Conservation (phyloP, 2,113 vertebrate species). For the Esox niger region DNA sequence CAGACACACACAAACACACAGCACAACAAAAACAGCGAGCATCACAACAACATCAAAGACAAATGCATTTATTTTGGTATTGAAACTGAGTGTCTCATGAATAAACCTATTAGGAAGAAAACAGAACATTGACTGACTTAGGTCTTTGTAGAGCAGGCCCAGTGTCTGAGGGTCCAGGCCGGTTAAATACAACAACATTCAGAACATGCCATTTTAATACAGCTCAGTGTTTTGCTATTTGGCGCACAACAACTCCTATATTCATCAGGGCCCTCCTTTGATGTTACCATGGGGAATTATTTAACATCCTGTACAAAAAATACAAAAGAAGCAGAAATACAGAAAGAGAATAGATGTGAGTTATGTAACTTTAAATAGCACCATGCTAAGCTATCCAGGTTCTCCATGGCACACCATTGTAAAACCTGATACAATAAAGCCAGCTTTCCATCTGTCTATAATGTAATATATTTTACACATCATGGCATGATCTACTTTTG, state of each 20-base stretch:
- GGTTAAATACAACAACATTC: conserved; percentile 19
- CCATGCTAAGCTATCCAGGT: no score
- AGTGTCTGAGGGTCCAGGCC: conserved; percentile 17
- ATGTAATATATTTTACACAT: neutral
- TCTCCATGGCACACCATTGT: no score
- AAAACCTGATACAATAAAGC: no score
- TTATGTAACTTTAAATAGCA: no score
- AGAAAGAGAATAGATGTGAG: neutral
- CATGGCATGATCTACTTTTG: neutral
- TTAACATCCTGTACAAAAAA: conserved; percentile 14
- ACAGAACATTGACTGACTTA: conserved; percentile 21
- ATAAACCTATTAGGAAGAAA: conserved; percentile 37
- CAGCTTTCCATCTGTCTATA: neutral
- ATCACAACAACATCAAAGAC: conserved; percentile 29
- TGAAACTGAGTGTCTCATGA: conserved; percentile 37
- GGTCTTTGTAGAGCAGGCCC: conserved; percentile 15
- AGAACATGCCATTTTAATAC: conserved; percentile 11
- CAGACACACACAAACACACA: conserved; percentile 2
- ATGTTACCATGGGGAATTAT: neutral
- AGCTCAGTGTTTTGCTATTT: conserved; percentile 19
- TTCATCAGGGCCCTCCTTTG: neutral
- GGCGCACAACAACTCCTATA: conserved; percentile 23
- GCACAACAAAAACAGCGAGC: conserved; percentile 13
- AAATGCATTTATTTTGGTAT: conserved; percentile 26
- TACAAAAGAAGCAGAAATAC: conserved; percentile 4